Evolutionary conservation across 2,888 invertebrate species (phyloP).

Genomic region (Elysia crispata): DNA sequence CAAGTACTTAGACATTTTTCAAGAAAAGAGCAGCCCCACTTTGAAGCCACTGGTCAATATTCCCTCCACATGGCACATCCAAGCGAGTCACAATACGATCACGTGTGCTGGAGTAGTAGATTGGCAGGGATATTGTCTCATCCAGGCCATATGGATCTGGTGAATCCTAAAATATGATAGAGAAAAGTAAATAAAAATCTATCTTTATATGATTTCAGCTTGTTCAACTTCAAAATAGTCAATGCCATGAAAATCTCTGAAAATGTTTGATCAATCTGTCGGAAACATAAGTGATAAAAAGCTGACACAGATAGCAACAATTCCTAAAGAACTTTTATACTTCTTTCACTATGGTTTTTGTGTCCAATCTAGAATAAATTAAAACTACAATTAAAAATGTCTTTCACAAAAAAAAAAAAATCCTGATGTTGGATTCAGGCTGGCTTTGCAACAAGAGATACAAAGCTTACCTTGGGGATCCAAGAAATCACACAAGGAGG

Average conservation of each 20-base stretch:
- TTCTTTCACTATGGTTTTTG: neutral
- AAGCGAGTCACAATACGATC: slow-evolving; percentile 80
- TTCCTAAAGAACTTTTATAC: neutral
- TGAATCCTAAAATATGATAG: slow-evolving; percentile 65
- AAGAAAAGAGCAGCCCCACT: slow-evolving; percentile 83
- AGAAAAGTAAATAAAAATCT: slow-evolving; percentile 1
- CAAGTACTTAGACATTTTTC: slow-evolving; percentile 56
- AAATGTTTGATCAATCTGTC: too few species aligned
- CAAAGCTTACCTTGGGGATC: slow-evolving; percentile 80
- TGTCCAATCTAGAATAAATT: neutral
- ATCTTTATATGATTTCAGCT: too few species aligned
- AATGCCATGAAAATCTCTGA: too few species aligned
- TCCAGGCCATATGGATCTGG: slow-evolving; percentile 75
- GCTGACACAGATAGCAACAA: neutral
- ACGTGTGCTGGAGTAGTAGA: slow-evolving; percentile 80
- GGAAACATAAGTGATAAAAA: too few species aligned
- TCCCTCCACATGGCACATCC: slow-evolving; percentile 79
- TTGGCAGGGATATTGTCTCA: slow-evolving; percentile 79
- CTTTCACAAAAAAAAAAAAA: too few species aligned
- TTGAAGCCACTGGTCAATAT: slow-evolving; percentile 81
- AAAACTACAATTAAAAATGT: too few species aligned
- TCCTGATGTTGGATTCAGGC: too few species aligned
- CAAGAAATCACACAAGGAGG: slow-evolving; percentile 83
- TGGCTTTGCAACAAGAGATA: too few species aligned
- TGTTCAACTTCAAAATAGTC: too few species aligned